phyloP scores from a whole-genome alignment of 2,888 invertebrate genomes.

The Dasysyrphus albostriatus region DNA sequence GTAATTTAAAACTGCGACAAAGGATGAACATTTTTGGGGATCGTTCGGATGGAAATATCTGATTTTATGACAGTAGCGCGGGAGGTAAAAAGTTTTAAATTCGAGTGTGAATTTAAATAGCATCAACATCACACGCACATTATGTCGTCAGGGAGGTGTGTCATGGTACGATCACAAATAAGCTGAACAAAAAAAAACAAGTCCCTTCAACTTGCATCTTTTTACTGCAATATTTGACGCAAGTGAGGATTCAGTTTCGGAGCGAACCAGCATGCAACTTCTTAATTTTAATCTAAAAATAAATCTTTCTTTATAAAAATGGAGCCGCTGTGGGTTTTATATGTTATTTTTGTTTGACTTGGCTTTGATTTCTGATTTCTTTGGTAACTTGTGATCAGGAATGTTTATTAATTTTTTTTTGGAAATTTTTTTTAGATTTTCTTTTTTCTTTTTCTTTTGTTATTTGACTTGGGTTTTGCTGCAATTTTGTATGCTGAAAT shows the following conservation, averaged over 20 bases:
- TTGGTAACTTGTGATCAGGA: constrained; percentile 37
- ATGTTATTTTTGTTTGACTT: constrained; percentile 25
- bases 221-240: constrained; percentile 45
- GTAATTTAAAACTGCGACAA: constrained; percentile 57
- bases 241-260: constrained; percentile 56
- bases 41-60: constrained; percentile 38
- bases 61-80: constrained; percentile 58
- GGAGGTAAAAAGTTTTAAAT: constrained; percentile 50
- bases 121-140: constrained; percentile 47
- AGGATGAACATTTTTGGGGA: constrained; percentile 52
- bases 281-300: constrained; percentile 68
- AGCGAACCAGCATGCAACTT: constrained; percentile 21
- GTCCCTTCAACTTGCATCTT: constrained; percentile 51
- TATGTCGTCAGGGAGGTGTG: constrained; percentile 56
- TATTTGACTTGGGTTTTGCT: background rate
- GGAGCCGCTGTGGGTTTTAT: constrained; percentile 25
- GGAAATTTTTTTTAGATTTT: constrained; percentile 27
- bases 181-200: constrained; percentile 1
- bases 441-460: constrained; percentile 23
- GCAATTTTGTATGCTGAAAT: background rate
- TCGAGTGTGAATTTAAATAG: constrained; percentile 48
- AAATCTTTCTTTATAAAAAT: constrained; percentile 42
- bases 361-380: constrained; percentile 52
- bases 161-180: constrained; percentile 47
- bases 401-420: constrained; percentile 41